Evolutionary conservation across 2,888 invertebrate genomes (phyloP).

Genomic region (Homarus gammarus): DNA sequence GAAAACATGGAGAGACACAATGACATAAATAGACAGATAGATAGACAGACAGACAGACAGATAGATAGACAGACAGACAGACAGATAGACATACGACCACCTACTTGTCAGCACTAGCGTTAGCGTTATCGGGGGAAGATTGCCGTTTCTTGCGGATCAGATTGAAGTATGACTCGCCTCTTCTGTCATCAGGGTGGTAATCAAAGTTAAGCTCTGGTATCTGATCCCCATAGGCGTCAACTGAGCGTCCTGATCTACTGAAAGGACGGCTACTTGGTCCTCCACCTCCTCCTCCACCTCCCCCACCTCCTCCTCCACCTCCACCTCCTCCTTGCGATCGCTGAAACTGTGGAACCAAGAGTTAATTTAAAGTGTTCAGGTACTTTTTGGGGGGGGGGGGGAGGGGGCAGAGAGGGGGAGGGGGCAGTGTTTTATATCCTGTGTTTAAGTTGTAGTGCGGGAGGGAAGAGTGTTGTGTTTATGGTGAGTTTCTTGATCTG

Average conservation of each 20-base stretch:
- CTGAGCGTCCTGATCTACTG: slow-evolving; percentile 77
- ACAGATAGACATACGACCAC: not conserved
- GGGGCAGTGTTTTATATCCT: not conserved
- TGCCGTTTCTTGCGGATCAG: slow-evolving; percentile 54
- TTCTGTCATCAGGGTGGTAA: slow-evolving; percentile 70
- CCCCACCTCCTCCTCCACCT: too few species aligned
- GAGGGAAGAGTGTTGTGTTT: too few species aligned
- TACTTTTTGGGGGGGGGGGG: not conserved
- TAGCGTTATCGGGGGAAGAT: slow-evolving; percentile 44
- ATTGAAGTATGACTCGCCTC: slow-evolving; percentile 74
- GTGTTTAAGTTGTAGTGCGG: not conserved
- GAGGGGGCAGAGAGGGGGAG: not conserved
- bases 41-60: too few species aligned
- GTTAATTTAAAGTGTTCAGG: not conserved
- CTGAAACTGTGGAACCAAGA: not conserved
- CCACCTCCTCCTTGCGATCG: not conserved
- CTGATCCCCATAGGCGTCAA: slow-evolving; percentile 83
- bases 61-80: too few species aligned
- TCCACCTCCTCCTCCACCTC: too few species aligned
- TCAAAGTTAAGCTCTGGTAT: slow-evolving; percentile 75
- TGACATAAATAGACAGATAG: too few species aligned
- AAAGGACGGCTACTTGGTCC: slow-evolving; percentile 12
- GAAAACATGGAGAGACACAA: too few species aligned
- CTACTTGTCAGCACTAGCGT: slow-evolving; percentile 56
- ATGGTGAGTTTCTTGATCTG: too few species aligned